Conservation (phyloP, 1,140 invertebrate species). For the Sitodiplosis mosellana region DNA sequence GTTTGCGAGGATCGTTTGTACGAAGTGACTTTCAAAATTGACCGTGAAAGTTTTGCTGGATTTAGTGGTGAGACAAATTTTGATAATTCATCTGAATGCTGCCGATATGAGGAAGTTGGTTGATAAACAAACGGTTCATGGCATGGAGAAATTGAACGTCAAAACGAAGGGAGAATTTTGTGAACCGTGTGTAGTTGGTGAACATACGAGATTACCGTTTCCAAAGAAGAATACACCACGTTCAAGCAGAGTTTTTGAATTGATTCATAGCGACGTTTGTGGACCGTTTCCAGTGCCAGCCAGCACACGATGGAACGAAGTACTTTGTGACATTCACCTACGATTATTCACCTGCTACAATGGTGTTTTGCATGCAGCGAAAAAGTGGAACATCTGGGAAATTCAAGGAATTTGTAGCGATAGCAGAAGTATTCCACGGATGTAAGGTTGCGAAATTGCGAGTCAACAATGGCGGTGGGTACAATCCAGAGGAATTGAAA, state of each 20-base stretch:
- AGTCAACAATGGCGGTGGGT: slow-evolving; percentile 3
- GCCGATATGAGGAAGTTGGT: slow-evolving; percentile 8
- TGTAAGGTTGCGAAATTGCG: background rate
- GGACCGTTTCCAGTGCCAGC: slow-evolving; percentile 5
- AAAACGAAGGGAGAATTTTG: slow-evolving; percentile 8
- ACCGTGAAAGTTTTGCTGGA: background rate
- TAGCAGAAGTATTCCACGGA: background rate
- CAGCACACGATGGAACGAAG: slow-evolving; percentile 8
- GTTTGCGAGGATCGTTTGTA: background rate
- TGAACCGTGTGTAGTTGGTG: slow-evolving; percentile 7
- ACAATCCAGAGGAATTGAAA: slow-evolving; percentile 15
- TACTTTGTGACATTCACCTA: slow-evolving; percentile 16
- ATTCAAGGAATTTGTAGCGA: background rate
- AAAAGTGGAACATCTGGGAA: too few species aligned
- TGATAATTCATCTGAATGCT: slow-evolving; percentile 11
- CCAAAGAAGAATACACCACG: slow-evolving; percentile 2
- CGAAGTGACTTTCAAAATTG: background rate
- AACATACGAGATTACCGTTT: slow-evolving; percentile 7
- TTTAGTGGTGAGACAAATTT: slow-evolving; percentile 7
- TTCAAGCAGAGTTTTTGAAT: slow-evolving; percentile 7
- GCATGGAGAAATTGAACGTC: background rate
- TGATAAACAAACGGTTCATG: background rate
- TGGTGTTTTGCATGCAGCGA: background rate
- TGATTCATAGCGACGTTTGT: slow-evolving; percentile 12
- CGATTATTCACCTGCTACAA: slow-evolving; percentile 13